Conservation (phyloP, 2,797 vertebrate species). For the Emydoidea blandingii region DNA sequence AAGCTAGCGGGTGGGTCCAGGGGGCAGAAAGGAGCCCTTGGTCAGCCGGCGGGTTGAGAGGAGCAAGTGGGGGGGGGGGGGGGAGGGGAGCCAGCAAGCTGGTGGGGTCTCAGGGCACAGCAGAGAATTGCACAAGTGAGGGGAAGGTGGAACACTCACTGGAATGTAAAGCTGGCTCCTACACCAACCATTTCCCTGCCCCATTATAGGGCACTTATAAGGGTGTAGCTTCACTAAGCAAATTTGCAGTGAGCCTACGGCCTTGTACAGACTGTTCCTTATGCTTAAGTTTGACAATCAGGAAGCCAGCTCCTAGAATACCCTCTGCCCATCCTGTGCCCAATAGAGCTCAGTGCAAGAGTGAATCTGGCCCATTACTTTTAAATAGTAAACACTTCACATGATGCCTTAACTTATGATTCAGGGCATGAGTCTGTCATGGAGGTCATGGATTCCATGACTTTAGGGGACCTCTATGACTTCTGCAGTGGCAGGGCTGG, state of each 20-base stretch:
- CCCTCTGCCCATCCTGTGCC: constrained; percentile 42
- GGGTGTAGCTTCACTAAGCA: not conserved
- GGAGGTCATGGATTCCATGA: too few relatives aligned
- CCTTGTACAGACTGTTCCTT: not conserved
- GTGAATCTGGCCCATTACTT: constrained; percentile 12
- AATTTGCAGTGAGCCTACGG: not conserved
- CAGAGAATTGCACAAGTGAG: constrained; percentile 61
- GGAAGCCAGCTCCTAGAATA: constrained; percentile 13
- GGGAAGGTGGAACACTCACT: constrained; percentile 54
- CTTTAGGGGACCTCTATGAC: too few relatives aligned
- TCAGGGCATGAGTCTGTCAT: too few relatives aligned
- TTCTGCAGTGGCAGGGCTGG: too few relatives aligned
- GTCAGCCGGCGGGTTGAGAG: too few relatives aligned
- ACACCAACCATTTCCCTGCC: constrained; percentile 16
- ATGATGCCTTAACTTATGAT: not conserved
- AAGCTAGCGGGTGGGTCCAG: too few relatives aligned
- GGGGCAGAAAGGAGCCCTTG: too few relatives aligned
- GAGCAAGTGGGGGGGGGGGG: too few relatives aligned
- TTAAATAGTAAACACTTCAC: constrained; percentile 18
- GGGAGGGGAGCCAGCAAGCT: too few relatives aligned
- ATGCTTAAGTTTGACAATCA: not conserved
- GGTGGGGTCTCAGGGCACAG: too few relatives aligned
- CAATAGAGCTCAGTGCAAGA: not conserved
- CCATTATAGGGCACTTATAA: constrained; percentile 10
- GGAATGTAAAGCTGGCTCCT: constrained; percentile 50